Evolutionary conservation across 2,797 vertebrate species (phyloP), one percentile per base, ranked within the genome.

Genomic region (Poliocrania exsul): DNA sequence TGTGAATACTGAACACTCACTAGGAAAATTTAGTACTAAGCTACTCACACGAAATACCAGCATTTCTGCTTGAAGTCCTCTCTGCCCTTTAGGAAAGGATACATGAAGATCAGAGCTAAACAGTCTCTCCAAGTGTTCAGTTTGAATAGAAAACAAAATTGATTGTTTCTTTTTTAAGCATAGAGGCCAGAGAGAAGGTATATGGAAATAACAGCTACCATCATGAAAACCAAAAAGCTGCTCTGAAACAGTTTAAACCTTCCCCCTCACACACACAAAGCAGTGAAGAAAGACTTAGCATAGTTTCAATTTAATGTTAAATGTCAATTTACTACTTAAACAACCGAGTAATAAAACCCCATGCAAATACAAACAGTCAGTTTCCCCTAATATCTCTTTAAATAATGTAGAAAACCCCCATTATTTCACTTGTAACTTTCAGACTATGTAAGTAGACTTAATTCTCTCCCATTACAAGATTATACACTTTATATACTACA

Each of bases 61-160:
- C 50, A 70, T 71, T 94, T 53, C 53, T 70, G 29, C 33, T 33
- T 42, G 16, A 73, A 88, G 38, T 80, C 64, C 57, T 69, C 56
- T 86, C 37, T 24, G 8, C 12, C 37, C 62, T 60, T 91, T 31
- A 60, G 44, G 20, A 84, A 82, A 82, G 42, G 17, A 57, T 61
- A 77, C 60, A 60, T 10, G 16, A 89, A 64, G 51, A 80, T 51
- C 25, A 40, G 12, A 31, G 16, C 49, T 86, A 84, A 90, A 73
- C 2, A 58, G 54, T 42, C 84, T 79, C 74, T 54, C n/a, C n/a
- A 44, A 87, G 69, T 18, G 42, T 46, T 93, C 65, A 31, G n/a
- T 80, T 64, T 87, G 72, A 93, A 93, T 6, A 80, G 53, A 56
- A 86, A 92, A 67, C 18, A 72, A 82, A 87, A 73, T 25, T 11